phyloP scores from a whole-genome alignment of 1,140 invertebrate species.

The Cydia fagiglandana region DNA sequence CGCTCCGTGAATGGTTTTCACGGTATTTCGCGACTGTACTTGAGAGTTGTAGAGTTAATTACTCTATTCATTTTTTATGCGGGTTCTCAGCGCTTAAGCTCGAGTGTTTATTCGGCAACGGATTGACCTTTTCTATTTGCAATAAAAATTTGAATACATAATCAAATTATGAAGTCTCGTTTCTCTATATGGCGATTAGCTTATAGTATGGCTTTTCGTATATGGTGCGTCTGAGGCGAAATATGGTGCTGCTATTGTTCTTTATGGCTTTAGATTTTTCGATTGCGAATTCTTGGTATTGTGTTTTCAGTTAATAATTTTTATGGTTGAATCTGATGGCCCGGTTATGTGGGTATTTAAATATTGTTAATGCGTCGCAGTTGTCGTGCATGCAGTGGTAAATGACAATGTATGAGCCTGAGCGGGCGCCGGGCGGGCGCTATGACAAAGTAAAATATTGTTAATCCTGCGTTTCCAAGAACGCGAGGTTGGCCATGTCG shows the following conservation, averaged over 20 bases:
- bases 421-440: conserved; percentile 31
- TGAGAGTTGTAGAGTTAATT: conserved; percentile 39
- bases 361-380: conserved; percentile 40
- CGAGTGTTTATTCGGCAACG: conserved; percentile 38
- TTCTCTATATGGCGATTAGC: conserved; percentile 23
- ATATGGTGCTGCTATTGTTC: conserved; percentile 31
- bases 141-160: conserved; percentile 27
- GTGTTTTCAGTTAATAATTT: conserved; percentile 36
- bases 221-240: conserved; percentile 21
- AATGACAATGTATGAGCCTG: conserved; percentile 35
- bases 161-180: conserved; percentile 6
- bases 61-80: conserved; percentile 39
- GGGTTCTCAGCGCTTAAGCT: conserved; percentile 19
- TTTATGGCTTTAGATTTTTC: conserved; percentile 38
- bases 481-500: conserved; percentile 27
- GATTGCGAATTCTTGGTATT: conserved; percentile 44
- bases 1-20: conserved; percentile 10
- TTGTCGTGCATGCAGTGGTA: conserved; percentile 27
- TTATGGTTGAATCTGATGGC: conserved; percentile 45
- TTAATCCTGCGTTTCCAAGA: conserved; percentile 42
- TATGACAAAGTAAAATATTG: conserved; percentile 41
- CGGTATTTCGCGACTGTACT: conserved; percentile 30
- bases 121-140: conserved; percentile 37
- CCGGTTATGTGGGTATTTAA: conserved; percentile 39
- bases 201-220: background rate